Evolutionary conservation across 2,888 invertebrate genomes (phyloP), one percentile per base, ranked within the genome.

Genomic region (Spatulosminthurus flaviceps): DNA sequence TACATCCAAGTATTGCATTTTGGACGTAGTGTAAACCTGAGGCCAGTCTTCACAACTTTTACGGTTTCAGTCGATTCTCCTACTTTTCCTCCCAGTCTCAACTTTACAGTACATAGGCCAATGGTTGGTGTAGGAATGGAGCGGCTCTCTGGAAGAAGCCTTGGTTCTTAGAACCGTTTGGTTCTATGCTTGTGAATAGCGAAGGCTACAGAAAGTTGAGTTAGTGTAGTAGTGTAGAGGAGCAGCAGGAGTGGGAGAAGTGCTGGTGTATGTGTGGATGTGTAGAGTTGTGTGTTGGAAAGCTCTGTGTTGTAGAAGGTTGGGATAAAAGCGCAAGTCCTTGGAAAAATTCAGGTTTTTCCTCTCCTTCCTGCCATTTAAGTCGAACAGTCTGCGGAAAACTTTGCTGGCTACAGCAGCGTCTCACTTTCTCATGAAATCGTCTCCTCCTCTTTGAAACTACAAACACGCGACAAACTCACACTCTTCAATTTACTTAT

Each of bases 361-460:
- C 66, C 75, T 75, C 64, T 64, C 41, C 43, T 43, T 51, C 72
- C 22, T 22, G 13, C 51, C 43, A 43, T 34, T 29, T 69, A 16
- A 64, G 34, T 34, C n/a, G 70, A 75, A 34, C 75, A 75, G 75
- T 75, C 64, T 29, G 41, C 60, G 60, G 75, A 64, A 75, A 75
- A 24, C 75, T 64, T 75, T 64, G 41, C 75, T 73, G 73, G 24
- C 16, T 60, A 51, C 51, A 51, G 51, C 51, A 51, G n/a, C 51
- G 51, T 16, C 16, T 51, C 51, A 51, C 9, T 51, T 51, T 51
- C 51, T 51, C 51, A 51, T 51, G n/a, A 51, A 13, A 16, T n/a
- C 51, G 51, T 51, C 51, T 51, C 51, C 51, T 51, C 51, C 51
- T 51, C 51, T 51, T 51, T 51, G 51, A n/a, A 19, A 51, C 16